These are phyloP conservation scores for Molorchus minor DNA, from an alignment of 2,888 invertebrate species.

Conservation along the genomic window DNA sequence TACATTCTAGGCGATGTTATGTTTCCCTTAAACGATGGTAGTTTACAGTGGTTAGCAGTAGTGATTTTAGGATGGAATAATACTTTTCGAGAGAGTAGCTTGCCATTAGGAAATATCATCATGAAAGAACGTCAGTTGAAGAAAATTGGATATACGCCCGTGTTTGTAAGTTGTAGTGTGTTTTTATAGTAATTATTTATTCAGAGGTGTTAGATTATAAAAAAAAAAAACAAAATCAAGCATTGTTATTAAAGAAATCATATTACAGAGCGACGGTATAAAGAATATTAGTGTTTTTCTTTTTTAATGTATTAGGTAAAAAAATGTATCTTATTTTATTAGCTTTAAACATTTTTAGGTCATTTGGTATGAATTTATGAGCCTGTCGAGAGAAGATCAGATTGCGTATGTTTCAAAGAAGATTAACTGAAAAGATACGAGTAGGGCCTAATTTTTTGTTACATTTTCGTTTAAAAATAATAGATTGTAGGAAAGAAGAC, in stretches of 20 bases:
- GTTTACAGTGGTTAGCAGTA: constrained; percentile 66
- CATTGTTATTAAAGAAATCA: too few species aligned
- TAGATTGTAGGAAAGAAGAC: background rate
- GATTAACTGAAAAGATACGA: constrained; percentile 1
- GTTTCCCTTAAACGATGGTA: constrained; percentile 43
- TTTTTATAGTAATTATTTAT: too few species aligned
- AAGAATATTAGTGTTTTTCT: too few species aligned
- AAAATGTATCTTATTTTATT: too few species aligned
- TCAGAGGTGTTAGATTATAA: too few species aligned
- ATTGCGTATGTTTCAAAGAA: constrained; percentile 40
- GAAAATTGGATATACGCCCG: constrained; percentile 68
- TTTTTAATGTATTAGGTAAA: too few species aligned
- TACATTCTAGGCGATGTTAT: constrained; percentile 65
- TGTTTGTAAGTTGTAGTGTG: constrained; percentile 64
- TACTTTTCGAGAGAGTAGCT: constrained; percentile 64
- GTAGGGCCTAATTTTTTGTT: constrained; percentile 30
- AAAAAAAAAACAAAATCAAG: too few species aligned
- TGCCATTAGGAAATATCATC: constrained; percentile 67
- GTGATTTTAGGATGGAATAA: constrained; percentile 71
- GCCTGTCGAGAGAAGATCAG: constrained; percentile 38
- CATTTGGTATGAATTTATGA: constrained; percentile 48
- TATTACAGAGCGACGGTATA: too few species aligned
- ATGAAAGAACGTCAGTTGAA: constrained; percentile 73
- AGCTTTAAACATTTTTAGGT: constrained; percentile 49
- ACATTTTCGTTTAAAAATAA: constrained; percentile 5